Conservation (phyloP, 1,140 invertebrate genomes). For the Aethina tumida region DNA sequence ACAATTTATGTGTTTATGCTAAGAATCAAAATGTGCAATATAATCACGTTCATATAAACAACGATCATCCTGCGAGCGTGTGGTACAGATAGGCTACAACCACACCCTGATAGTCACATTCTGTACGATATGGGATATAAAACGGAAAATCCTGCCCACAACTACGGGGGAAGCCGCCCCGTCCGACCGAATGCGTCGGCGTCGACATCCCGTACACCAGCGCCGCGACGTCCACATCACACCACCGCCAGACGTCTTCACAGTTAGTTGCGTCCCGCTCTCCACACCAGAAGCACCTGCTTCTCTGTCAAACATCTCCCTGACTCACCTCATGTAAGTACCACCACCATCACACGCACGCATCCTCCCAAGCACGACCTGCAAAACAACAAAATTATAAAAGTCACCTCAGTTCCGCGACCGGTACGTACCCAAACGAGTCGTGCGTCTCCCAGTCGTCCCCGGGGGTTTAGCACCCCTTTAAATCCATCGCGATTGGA, state of each 20-base stretch:
- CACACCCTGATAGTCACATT: slow-evolving; percentile 33
- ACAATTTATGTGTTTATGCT: slow-evolving; percentile 24
- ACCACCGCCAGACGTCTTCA: slow-evolving; percentile 3
- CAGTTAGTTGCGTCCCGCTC: slow-evolving; percentile 6
- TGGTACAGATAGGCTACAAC: too few relatives aligned
- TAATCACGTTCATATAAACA: slow-evolving; percentile 22
- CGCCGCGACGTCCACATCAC: slow-evolving; percentile 22
- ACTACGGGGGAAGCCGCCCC: slow-evolving; percentile 28
- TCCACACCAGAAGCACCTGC: slow-evolving; percentile 9
- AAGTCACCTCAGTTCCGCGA: too few relatives aligned
- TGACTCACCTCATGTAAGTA: too few relatives aligned
- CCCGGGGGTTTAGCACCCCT: slow-evolving; percentile 23
- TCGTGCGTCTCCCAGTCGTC: slow-evolving; percentile 1
- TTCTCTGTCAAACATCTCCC: too few relatives aligned
- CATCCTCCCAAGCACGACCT: too few relatives aligned
- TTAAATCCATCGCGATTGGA: slow-evolving; percentile 30
- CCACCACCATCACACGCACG: too few relatives aligned
- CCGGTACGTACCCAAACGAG: background rate
- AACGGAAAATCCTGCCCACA: slow-evolving; percentile 35
- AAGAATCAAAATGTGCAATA: slow-evolving; percentile 17
- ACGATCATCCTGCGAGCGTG: slow-evolving; percentile 15
- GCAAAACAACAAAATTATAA: too few relatives aligned
- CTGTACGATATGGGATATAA: slow-evolving; percentile 28
- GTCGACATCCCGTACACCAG: slow-evolving; percentile 23
- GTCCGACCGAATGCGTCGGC: slow-evolving; percentile 31